Base-by-base conservation (phyloP, 2,113 vertebrate genomes). In the Cololabis saira region DNA sequence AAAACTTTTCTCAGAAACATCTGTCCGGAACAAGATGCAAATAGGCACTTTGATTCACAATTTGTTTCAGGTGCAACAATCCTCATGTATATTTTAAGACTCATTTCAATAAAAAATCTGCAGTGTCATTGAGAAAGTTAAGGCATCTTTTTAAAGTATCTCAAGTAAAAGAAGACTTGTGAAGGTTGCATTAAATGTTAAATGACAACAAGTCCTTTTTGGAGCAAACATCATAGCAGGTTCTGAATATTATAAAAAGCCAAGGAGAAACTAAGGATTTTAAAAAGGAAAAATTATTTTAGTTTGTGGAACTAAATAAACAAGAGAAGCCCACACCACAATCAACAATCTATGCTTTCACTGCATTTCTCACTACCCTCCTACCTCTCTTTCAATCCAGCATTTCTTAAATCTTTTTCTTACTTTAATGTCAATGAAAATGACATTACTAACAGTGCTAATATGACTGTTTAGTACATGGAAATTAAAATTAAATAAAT, bases 171-270 rank as follows among this genome's bases (percentile, higher is more conserved):
- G 57, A 77, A n/a, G 61, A 77, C 41, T 70, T 47, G 27, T 63
- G 67, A 71, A 82, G 73, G 80, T 76, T 80, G 37, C 47, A 72
- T 73, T 16, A 86, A 86, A 86, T 65, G 72, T 83, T 81, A 77
- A n/a, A 85, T 58, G 68, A 60, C 51, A 60, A 53, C 48, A 72
- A 42, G 22, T 64, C 59, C 22, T 71, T 67, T 70, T 63, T 0
- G 6, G 56, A 71, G 74, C n/a, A 71, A 78, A 71, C 61, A 44
- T 16, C 21, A 40, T 18, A 62, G 55, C 12, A 22, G 54, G 41
- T 71, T 21, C 45, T 61, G 56, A 64, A 81, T 76, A 58, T 49
- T 21, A 66, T 37, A 55, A 21, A 54, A 56, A 71, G 45, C 53
- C 40, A 12, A 73, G 74, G 55, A 79, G 74, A 49, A 65, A 43